Evolutionary conservation across 2,888 invertebrate genomes (phyloP), one percentile per base, ranked within the genome.

Genomic region (Eilema sororculum): DNA sequence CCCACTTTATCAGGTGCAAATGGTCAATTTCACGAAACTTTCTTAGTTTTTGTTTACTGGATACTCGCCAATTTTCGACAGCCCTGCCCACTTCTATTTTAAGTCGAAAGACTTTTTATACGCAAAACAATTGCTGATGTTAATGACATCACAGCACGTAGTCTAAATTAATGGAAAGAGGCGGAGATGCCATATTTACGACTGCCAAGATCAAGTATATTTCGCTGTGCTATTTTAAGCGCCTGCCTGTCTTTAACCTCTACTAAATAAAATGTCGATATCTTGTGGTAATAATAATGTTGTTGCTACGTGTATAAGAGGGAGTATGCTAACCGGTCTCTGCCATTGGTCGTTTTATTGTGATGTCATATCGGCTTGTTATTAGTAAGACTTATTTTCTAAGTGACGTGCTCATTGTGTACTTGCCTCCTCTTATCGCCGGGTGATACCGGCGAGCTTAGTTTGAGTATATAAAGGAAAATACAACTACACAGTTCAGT

Each of bases 381-480:
- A 78, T 83, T 73, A 70, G 70, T 86, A n/a, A n/a, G n/a, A n/a
- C 84, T 90, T 93, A 91, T 93, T 93, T 91, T 90, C 81, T 84
- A 86, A 86, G 87, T 81, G 86, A 85, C 89, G 87, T 88, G 88
- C 87, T 83, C 69, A 69, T 61, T 71, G 64, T 74, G 66, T 78
- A 77, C 63, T 68, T 65, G 61, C 56, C 61, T 81, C 79, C 46
- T 81, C 80, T 82, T 90, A 91, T 90, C 89, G 78, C 84, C 90
- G 92, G 89, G 91, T 91, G 86, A 84, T 79, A 79, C 73, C 62
- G 13, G 59, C 58, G 69, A 73, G 76, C 73, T 77, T 74, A 77
- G 71, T 80, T 82, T 78, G 78, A 70, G 79, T 80, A 84, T 91
- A 92, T 93, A 93, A 87, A 92, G 89, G 79, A 78, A 79, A 83